Base-by-base conservation (phyloP, 2,888 invertebrate genomes). In the Formica aserva region DNA sequence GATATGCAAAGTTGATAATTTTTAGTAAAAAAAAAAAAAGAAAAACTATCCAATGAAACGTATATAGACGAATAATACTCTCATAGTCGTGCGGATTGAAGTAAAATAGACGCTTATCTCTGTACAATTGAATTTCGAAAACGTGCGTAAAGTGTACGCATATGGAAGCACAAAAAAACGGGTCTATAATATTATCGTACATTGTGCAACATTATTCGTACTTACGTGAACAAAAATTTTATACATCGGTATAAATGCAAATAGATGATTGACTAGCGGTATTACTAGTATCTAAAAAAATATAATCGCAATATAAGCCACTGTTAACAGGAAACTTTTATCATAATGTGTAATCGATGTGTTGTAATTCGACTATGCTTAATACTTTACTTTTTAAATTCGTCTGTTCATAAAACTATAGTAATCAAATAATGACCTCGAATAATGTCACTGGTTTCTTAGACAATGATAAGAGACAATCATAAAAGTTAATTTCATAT, bases 401-500 rank as follows among this genome's bases (percentile, higher is more conserved):
- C 76, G 38, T 32, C 45, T 18, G 57, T 75, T 78, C 82, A 80
- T 81, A 76, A 81, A 75, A 81, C 52, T 77, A 74, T 82, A 83
- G 74, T 83, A 83, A 63, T 75, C 66, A 65, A 62, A 80, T 55
- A 66, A 80, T 67, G 74, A 89, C 67, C 82, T 84, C 52, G n/a
- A 52, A 85, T 75, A 84, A 69, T 84, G 80, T 74, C 88, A 67
- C 83, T 66, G 60, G 76, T 83, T 78, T 77, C 81, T 48, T 67
- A 29, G 82, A 77, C 67, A 85, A 84, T 63, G 55, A 60, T 82
- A 82, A 86, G 77, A 84, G 60, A 77, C 38, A 57, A n/a, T 32
- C 6, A 22, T 69, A 86, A 86, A 87, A 72, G 38, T 87, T 87
- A 85, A 90, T 77, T 81, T 78, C 87, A 69, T 26, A 85, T 85